These are phyloP conservation scores for Hypotaenidia okinawae DNA, from an alignment of 2,797 vertebrate species.

Conservation along the genomic window DNA sequence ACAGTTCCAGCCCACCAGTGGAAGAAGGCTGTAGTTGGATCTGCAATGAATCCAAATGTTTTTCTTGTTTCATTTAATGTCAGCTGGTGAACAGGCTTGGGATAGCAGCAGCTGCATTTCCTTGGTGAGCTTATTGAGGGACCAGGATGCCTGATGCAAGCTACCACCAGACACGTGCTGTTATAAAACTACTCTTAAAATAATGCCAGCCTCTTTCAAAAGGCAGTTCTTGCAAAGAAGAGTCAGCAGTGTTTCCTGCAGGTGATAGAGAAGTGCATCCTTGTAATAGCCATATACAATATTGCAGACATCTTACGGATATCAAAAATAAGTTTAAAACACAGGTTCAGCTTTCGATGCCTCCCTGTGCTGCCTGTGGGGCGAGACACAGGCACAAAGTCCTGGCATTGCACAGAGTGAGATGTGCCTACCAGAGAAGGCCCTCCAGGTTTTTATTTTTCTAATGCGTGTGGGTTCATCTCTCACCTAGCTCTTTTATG, in stretches of 20 bases:
- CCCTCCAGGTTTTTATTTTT: background rate
- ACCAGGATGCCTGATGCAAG: background rate
- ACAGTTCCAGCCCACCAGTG: background rate
- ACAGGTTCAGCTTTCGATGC: background rate
- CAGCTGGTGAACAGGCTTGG: background rate
- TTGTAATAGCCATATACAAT: background rate
- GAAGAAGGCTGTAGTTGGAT: background rate
- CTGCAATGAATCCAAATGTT: background rate
- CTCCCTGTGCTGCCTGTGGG: accelerated
- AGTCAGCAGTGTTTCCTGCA: background rate
- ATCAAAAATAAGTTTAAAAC: background rate
- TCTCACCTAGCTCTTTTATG: background rate
- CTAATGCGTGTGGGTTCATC: background rate
- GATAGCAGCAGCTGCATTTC: background rate
- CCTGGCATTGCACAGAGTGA: accelerated
- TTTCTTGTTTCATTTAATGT: background rate
- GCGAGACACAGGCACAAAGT: accelerated
- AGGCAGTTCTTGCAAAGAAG: background rate
- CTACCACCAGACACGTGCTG: background rate
- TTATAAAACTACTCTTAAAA: background rate
- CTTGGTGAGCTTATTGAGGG: accelerated
- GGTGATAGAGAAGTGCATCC: background rate
- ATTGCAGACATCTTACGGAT: background rate
- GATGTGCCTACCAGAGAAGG: background rate
- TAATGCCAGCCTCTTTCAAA: background rate